Base-by-base conservation (phyloP, 2,113 vertebrate species). In the Excalfactoria chinensis region DNA sequence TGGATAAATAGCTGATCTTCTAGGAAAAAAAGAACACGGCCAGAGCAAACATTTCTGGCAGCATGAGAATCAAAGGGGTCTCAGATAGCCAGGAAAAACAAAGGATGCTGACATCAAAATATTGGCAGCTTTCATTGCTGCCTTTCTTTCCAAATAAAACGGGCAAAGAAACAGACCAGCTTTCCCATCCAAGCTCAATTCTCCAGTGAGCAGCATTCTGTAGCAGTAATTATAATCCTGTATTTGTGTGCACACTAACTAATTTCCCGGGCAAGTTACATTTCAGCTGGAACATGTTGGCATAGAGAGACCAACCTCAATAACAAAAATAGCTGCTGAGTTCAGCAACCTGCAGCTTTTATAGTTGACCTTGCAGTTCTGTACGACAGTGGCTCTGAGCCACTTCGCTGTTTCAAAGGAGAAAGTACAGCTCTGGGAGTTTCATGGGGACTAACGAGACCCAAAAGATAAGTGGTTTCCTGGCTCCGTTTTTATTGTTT, bases 71-170 rank as follows among this genome's bases (percentile, higher is more conserved):
- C 86, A 94, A 90, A 94, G 91, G 91, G 86, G 89, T 84, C 86
- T 85, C 71, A 84, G 70, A 96, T 89, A 96, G 71, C 89, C 92
- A 95, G 88, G 75, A 92, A 95, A 95, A 91, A 92, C 84, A 96
- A 95, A 95, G 93, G 74, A 88, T 83, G 85, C 92, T 89, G 91
- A 95, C 94, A 95, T 92, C 85, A 95, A 97, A 97, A 95, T 86
- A 88, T 62, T 97, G 95, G 96, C 96, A 94, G 87, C 76, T 86
- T 86, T 79, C 86, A 60, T 40, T 59, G 79, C 79, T 89, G 82
- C 81, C 86, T 93, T 96, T 91, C 84, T 91, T 92, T 96, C 96
- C 96, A 95, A 95, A 90, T 87, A 93, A 96, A 95, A 92, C 66
- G 92, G 83, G 93, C 89, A 93, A 90, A 92, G 83, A 87, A 90